Evolutionary conservation across 2,113 vertebrate species (phyloP).

Genomic region (Beaufortia kweichowensis): DNA sequence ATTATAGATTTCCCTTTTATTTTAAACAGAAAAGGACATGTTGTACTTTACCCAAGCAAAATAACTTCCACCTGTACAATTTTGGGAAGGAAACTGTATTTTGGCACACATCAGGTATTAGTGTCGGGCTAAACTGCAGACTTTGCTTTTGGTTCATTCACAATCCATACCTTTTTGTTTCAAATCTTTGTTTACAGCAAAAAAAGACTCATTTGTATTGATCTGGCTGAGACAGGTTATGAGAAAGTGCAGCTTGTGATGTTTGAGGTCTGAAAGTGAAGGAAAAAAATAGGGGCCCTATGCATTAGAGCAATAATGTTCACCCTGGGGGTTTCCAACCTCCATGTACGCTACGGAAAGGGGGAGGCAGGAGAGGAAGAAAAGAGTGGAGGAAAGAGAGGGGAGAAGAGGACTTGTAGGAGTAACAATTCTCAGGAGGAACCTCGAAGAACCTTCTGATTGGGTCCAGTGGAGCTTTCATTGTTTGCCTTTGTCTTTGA

Average conservation of each 20-base stretch:
- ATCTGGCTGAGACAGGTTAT: slow-evolving; percentile 52
- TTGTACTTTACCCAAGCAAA: not conserved
- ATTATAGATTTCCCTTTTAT: too few species aligned
- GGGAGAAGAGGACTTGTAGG: slow-evolving; percentile 56
- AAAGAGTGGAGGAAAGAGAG: slow-evolving; percentile 58
- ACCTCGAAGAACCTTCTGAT: slow-evolving; percentile 74
- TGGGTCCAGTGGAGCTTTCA: slow-evolving; percentile 71
- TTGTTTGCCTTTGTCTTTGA: slow-evolving; percentile 68
- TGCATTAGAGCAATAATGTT: slow-evolving; percentile 58
- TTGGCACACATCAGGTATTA: not conserved
- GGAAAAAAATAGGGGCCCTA: slow-evolving; percentile 49
- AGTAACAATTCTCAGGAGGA: slow-evolving; percentile 52
- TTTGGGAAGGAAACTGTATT: not conserved
- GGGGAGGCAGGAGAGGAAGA: slow-evolving; percentile 56
- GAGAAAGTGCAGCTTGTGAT: slow-evolving; percentile 53
- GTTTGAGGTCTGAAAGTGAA: slow-evolving; percentile 33
- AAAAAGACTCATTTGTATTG: slow-evolving; percentile 39
- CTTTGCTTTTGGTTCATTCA: slow-evolving; percentile 12
- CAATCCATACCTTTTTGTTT: not conserved
- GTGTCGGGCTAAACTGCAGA: not conserved
- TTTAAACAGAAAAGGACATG: too few species aligned
- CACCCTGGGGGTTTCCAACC: slow-evolving; percentile 51
- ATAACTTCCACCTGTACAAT: not conserved
- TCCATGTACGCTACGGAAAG: slow-evolving; percentile 41
- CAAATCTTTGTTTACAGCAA: slow-evolving; percentile 42